Percentiles rank a stretch among this genome's conserved stretches.
These are phyloP conservation scores for Chlorospingus flavigularis DNA, from an alignment of 2,797 vertebrate species.

Conservation along the genomic window DNA sequence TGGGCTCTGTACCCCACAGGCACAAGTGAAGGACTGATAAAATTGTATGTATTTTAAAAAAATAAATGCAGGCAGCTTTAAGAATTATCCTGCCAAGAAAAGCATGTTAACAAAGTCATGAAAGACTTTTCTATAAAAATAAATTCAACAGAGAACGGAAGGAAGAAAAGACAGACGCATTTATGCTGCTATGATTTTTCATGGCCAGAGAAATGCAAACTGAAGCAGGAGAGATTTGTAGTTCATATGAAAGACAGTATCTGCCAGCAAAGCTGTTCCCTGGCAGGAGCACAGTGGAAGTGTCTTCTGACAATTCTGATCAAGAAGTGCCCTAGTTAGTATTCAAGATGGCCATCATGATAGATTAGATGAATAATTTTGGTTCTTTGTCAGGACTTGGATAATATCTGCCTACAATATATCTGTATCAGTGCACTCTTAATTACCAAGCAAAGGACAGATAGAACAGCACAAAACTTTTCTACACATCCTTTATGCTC, in stretches of 20 bases:
- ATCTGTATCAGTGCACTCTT: conserved; percentile 56
- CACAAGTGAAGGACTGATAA: background rate
- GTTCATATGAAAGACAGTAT: conserved; percentile 36
- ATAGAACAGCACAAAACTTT: conserved; percentile 14
- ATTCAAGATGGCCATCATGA: conserved; percentile 57
- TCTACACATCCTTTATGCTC: background rate
- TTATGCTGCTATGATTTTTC: conserved; percentile 10
- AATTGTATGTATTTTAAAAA: background rate
- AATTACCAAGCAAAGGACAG: conserved; percentile 53
- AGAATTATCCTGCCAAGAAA: background rate
- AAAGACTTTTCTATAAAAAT: background rate
- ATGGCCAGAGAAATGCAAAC: background rate
- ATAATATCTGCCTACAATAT: conserved; percentile 47
- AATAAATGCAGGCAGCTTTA: background rate
- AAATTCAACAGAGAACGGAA: background rate
- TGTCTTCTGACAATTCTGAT: conserved; percentile 66
- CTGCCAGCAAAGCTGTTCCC: conserved; percentile 30
- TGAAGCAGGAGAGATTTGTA: background rate
- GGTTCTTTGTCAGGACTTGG: conserved; percentile 58
- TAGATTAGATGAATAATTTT: conserved; percentile 70
- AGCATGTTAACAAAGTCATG: background rate
- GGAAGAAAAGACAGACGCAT: background rate
- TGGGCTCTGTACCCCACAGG: background rate
- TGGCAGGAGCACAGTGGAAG: conserved; percentile 49
- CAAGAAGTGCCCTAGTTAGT: conserved; percentile 65